phyloP scores from a whole-genome alignment of 2,797 vertebrate genomes.

The Channallabes apus region DNA sequence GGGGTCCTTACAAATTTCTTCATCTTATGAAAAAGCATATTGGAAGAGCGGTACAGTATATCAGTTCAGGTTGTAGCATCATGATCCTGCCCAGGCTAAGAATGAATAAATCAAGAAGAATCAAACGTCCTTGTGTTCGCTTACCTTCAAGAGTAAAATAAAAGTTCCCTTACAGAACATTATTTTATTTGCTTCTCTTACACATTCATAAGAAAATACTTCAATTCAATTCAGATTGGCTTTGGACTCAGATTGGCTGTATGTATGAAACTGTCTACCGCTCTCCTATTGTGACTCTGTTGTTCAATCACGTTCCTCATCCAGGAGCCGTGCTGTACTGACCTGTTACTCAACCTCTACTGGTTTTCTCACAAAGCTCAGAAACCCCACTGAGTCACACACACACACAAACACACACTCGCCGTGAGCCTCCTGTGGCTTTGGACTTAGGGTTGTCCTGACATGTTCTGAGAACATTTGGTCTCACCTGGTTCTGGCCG shows the following conservation, averaged over 20 bases:
- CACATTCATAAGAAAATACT: background rate
- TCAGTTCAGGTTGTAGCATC: no score
- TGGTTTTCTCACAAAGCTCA: slow-evolving; percentile 1
- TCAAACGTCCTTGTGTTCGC: background rate
- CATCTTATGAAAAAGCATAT: no score
- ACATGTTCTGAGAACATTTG: slow-evolving; percentile 26
- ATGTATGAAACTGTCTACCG: background rate
- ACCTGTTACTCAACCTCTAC: background rate
- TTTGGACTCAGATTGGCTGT: background rate
- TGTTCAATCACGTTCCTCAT: background rate
- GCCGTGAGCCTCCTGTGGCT: slow-evolving; percentile 24
- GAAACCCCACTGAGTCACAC: background rate
- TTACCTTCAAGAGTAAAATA: background rate
- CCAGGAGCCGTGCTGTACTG: background rate
- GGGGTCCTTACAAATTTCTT: no score
- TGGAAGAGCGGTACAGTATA: no score
- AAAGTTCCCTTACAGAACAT: background rate
- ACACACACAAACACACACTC: no score
- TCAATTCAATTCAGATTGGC: background rate
- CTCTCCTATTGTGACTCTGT: background rate
- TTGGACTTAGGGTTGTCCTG: slow-evolving; percentile 20
- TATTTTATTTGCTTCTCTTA: background rate
- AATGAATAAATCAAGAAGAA: background rate
- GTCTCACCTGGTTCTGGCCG: slow-evolving; percentile 55
- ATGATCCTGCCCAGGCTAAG: background rate